These are phyloP conservation scores for Muschampia plurimacula DNA, from an alignment of 2,888 invertebrate species.

Conservation along the genomic window DNA sequence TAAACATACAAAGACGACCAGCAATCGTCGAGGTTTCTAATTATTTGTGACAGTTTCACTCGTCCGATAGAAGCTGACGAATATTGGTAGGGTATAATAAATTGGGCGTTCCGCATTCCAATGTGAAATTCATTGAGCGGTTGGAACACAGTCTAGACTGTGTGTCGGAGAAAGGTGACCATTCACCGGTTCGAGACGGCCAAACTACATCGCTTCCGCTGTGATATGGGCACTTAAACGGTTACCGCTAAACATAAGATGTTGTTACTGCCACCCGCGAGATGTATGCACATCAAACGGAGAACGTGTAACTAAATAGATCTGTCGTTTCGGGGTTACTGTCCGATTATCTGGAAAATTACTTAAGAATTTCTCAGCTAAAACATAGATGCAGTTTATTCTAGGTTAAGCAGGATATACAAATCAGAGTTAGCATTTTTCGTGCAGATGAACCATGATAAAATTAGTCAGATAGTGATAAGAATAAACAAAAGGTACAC, in stretches of 20 bases:
- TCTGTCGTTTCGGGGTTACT: constrained; percentile 7
- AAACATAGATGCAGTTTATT: background rate
- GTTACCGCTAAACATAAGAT: constrained; percentile 58
- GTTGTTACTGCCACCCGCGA: constrained; percentile 34
- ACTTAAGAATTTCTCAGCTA: background rate
- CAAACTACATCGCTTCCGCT: constrained; percentile 60
- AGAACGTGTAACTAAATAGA: constrained; percentile 21
- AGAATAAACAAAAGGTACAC: background rate
- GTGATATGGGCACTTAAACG: constrained; percentile 64
- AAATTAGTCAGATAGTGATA: background rate
- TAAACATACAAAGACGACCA: background rate
- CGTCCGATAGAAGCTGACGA: constrained; percentile 54
- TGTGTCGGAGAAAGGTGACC: constrained; percentile 85
- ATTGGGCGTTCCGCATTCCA: constrained; percentile 81
- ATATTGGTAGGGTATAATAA: constrained; percentile 69
- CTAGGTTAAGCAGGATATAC: background rate
- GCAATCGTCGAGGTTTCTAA: constrained; percentile 46
- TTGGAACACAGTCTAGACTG: constrained; percentile 75
- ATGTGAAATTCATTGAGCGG: constrained; percentile 81
- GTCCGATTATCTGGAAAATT: constrained; percentile 10
- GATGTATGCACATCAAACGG: constrained; percentile 40
- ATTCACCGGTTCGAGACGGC: constrained; percentile 73
- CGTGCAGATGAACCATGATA: background rate
- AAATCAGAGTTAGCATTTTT: background rate
- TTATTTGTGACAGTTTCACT: constrained; percentile 69